These are phyloP conservation scores for Brachirus orientalis DNA, from an alignment of 2,113 vertebrate genomes.

Conservation along the genomic window DNA sequence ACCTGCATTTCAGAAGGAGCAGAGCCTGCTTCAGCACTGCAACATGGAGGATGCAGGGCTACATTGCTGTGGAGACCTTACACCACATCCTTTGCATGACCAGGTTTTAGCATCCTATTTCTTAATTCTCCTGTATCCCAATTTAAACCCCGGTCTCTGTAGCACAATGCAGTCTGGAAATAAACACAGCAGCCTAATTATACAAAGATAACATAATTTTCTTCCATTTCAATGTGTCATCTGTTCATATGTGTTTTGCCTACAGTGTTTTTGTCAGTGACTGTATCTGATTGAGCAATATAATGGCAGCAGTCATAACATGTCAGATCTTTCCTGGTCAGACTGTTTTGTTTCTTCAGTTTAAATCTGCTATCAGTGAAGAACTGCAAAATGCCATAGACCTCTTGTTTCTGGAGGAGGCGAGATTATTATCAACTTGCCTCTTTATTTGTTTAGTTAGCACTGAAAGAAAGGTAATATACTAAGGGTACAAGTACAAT, in stretches of 20 bases:
- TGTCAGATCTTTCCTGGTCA: conserved; percentile 79
- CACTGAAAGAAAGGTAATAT: conserved; percentile 74
- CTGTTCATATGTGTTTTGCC: conserved; percentile 58
- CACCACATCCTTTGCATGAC: conserved; percentile 18
- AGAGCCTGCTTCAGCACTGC: conserved; percentile 38
- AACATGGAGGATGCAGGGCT: conserved; percentile 26
- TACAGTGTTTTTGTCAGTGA: conserved; percentile 71
- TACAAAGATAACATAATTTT: conserved; percentile 44
- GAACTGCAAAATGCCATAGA: conserved; percentile 50
- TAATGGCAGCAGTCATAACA: conserved; percentile 84
- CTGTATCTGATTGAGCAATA: conserved; percentile 77
- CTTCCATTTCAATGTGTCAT: conserved; percentile 56
- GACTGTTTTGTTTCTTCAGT: conserved; percentile 77
- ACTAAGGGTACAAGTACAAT: conserved; percentile 61
- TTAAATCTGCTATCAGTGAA: conserved; percentile 51
- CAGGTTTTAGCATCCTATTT: conserved; percentile 15
- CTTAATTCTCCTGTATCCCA: conserved; percentile 33
- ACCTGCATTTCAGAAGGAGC: conserved; percentile 55
- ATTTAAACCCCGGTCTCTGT: conserved; percentile 6
- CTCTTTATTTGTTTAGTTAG: conserved; percentile 72
- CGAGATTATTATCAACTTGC: conserved; percentile 76
- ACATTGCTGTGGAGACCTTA: conserved; percentile 31
- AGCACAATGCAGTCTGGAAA: conserved; percentile 27
- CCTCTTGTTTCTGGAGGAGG: conserved; percentile 65
- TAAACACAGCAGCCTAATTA: conserved; percentile 36